phyloP scores from a whole-genome alignment of 2,888 invertebrate genomes.

The Sesia bembeciformis region DNA sequence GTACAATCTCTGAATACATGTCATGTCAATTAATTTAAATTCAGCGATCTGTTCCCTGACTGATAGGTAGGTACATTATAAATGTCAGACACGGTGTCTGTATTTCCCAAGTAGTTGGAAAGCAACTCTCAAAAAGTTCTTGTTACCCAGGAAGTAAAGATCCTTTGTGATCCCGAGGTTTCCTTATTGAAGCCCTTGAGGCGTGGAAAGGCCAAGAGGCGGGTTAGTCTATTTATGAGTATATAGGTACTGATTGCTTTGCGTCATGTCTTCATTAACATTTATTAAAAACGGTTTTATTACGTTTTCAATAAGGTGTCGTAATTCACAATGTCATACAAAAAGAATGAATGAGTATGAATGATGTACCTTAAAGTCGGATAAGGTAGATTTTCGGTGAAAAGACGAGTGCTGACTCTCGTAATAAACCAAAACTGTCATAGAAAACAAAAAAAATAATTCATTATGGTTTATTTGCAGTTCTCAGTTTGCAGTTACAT shows the following conservation, averaged over 20 bases:
- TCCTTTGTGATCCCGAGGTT: slow-evolving; percentile 20
- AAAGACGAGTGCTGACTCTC: too few relatives aligned
- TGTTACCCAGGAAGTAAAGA: slow-evolving; percentile 9
- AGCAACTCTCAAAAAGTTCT: not conserved
- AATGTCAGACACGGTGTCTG: not conserved
- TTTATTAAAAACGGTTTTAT: not conserved
- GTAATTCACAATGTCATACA: too few relatives aligned
- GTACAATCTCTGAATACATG: too few relatives aligned
- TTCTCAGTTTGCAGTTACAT: too few relatives aligned
- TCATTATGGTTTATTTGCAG: too few relatives aligned
- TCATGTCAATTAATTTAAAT: not conserved
- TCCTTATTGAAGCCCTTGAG: slow-evolving; percentile 16
- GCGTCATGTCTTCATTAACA: not conserved
- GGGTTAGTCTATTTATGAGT: not conserved
- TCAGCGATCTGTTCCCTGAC: not conserved
- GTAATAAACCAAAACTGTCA: too few relatives aligned
- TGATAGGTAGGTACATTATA: not conserved
- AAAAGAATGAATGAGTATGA: too few relatives aligned
- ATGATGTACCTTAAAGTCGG: too few relatives aligned
- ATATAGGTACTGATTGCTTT: not conserved
- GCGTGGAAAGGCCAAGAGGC: slow-evolving; percentile 10
- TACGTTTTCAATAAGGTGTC: too few relatives aligned
- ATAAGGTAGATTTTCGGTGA: too few relatives aligned
- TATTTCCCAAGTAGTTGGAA: not conserved
- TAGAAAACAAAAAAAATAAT: too few relatives aligned